Evolutionary conservation across 2,888 invertebrate species (phyloP).

Genomic region (Tinea semifulvella): DNA sequence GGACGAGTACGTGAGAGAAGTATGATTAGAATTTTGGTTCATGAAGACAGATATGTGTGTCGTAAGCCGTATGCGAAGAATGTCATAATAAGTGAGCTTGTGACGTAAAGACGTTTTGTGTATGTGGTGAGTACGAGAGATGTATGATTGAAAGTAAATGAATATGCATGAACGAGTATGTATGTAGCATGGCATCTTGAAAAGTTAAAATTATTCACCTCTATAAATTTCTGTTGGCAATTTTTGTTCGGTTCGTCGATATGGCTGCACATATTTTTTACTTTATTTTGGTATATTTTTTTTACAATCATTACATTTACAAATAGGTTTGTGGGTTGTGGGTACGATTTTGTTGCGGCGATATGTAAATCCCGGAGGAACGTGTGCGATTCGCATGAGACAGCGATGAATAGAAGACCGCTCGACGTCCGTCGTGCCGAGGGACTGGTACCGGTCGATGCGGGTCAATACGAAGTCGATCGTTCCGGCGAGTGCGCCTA

Average conservation of each 20-base stretch:
- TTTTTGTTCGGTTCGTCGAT: neutral
- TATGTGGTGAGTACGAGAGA: too few species aligned
- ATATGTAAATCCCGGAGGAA: neutral
- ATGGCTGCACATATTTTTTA: neutral
- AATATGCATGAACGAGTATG: neutral
- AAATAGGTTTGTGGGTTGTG: neutral
- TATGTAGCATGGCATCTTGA: neutral
- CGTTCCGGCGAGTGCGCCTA: neutral
- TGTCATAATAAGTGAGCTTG: neutral
- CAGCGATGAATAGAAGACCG: neutral
- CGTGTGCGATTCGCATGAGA: neutral
- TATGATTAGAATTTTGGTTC: neutral
- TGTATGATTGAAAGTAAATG: neutral
- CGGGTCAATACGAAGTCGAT: neutral
- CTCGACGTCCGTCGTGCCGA: neutral
- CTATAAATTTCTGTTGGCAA: neutral
- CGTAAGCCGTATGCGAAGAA: neutral
- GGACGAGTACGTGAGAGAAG: conserved; percentile 9
- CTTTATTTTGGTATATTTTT: neutral
- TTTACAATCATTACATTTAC: neutral
- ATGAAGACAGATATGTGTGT: neutral
- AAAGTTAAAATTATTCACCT: neutral
- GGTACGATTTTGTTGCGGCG: neutral
- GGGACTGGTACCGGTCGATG: neutral
- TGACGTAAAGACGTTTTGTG: too few species aligned